Percentiles rank a stretch among this genome's conserved stretches.
Conservation (phyloP, 2,113 vertebrate species). For the Cochlearius cochlearius region DNA sequence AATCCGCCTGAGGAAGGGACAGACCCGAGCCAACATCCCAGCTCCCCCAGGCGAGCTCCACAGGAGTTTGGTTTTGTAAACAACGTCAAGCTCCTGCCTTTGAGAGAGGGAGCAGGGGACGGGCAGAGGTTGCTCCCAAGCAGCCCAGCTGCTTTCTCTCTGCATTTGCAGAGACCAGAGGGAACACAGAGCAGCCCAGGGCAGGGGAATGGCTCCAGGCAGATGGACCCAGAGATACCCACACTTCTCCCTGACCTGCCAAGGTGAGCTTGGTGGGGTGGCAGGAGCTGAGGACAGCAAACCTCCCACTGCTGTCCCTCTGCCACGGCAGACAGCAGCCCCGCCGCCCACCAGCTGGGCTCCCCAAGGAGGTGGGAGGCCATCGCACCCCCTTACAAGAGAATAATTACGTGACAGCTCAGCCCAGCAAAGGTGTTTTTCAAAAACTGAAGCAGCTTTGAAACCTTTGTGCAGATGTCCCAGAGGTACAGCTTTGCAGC, state of each 20-base stretch:
- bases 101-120: no score
- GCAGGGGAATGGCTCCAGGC: background rate
- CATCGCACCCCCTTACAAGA: background rate
- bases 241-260: background rate
- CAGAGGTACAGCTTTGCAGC: background rate
- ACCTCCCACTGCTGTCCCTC: background rate
- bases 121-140: background rate
- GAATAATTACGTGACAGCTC: rapidly evolving
- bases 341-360: background rate
- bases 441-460: background rate
- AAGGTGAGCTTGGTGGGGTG: background rate
- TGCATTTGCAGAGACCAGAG: background rate
- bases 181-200: background rate
- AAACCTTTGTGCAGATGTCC: background rate
- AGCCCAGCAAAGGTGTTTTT: background rate
- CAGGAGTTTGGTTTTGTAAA: background rate
- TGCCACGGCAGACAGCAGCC: background rate
- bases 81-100: background rate
- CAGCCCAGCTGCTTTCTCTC: background rate
- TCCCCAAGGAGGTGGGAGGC: background rate
- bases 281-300: background rate
- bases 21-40: background rate
- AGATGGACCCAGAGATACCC: background rate
- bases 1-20: background rate
- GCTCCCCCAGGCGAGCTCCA: background rate